A percentile compares a stretch with the other conserved stretches of the same genome.
Conservation (phyloP, 2,113 vertebrate genomes). For the Callionymus lyra region DNA sequence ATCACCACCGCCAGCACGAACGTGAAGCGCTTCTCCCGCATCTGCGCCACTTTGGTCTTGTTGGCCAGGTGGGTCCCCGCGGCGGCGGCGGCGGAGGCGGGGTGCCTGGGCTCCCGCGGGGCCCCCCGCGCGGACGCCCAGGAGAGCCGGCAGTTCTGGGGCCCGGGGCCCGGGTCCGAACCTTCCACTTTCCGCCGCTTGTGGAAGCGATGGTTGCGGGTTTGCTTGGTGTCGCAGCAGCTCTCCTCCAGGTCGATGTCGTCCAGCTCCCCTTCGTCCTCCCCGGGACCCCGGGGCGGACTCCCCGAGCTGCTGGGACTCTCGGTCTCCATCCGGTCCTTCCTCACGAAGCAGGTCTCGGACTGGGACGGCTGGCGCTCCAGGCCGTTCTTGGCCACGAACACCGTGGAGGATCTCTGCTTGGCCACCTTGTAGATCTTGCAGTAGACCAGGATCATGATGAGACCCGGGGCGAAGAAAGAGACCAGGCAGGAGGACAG, state of each 20-base stretch:
- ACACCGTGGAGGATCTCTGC: slow-evolving; percentile 68
- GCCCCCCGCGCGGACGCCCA: slow-evolving; percentile 47
- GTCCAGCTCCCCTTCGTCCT: slow-evolving; percentile 62
- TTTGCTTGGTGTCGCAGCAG: slow-evolving; percentile 56
- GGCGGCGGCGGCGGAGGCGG: too few relatives aligned
- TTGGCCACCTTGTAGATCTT: slow-evolving; percentile 80
- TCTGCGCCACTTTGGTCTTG: slow-evolving; percentile 73
- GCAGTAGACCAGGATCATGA: slow-evolving; percentile 84
- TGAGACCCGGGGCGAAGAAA: slow-evolving; percentile 80
- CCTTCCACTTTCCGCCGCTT: slow-evolving; percentile 61
- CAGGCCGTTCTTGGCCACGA: slow-evolving; percentile 69
- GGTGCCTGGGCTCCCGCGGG: too few relatives aligned
- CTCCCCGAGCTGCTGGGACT: slow-evolving; percentile 66
- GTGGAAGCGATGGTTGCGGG: slow-evolving; percentile 52
- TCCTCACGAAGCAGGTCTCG: slow-evolving; percentile 65
- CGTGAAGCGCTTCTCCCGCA: slow-evolving; percentile 79
- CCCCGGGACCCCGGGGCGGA: slow-evolving; percentile 44
- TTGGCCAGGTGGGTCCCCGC: slow-evolving; percentile 53
- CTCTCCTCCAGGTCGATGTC: slow-evolving; percentile 73
- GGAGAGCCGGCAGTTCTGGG: slow-evolving; percentile 52
- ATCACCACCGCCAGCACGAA: slow-evolving; percentile 82
- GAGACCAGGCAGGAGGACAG: slow-evolving; percentile 79
- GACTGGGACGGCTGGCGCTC: slow-evolving; percentile 62
- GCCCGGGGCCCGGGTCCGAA: slow-evolving; percentile 52
- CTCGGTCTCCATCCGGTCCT: slow-evolving; percentile 61